These are phyloP conservation scores for Hermaeophaga mercurialis DNA, from an alignment of 2,888 invertebrate species.

Conservation along the genomic window DNA sequence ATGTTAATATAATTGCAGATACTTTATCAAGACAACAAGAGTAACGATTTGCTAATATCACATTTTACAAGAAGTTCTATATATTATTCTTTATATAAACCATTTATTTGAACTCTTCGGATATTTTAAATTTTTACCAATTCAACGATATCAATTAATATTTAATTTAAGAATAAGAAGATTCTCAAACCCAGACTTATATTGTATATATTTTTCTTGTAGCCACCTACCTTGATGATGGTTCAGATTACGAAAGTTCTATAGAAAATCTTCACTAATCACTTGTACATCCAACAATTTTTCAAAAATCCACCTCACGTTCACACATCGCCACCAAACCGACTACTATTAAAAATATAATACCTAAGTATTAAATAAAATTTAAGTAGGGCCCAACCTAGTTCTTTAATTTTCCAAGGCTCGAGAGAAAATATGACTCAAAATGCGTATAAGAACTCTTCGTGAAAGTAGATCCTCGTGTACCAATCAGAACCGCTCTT, in stretches of 20 bases:
- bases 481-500: constrained; percentile 37
- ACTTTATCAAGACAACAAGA: too few species aligned
- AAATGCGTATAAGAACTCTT: constrained; percentile 19
- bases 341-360: constrained; percentile 2
- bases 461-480: constrained; percentile 36
- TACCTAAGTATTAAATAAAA: constrained; percentile 9
- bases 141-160: too few species aligned
- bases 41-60: too few species aligned
- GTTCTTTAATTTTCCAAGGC: background rate
- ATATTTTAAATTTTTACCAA: too few species aligned
- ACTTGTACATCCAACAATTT: constrained; percentile 11
- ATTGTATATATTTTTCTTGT: too few species aligned
- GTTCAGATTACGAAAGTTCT: background rate
- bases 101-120: too few species aligned
- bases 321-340: constrained; percentile 7
- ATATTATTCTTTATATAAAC: too few species aligned
- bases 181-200: too few species aligned
- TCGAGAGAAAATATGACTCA: constrained; percentile 18
- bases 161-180: too few species aligned
- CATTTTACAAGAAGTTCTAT: too few species aligned
- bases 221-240: constrained; percentile 12
- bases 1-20: too few species aligned
- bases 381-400: constrained; percentile 15
- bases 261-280: background rate
- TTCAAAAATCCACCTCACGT: background rate